A percentile compares a stretch with the other conserved stretches of the same genome.
Evolutionary conservation across 2,113 vertebrate genomes (phyloP).

Genomic region (Rattus norvegicus): GRCr8 NC_086037.1:68569001-68569500

Average conservation of each 20-base stretch:
- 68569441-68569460: neutral
- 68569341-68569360: too few species aligned
- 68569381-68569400: neutral
- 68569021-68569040: neutral
- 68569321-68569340: too few species aligned
- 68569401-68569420: conserved; percentile 27
- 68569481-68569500: neutral
- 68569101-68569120: neutral
- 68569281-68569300: neutral
- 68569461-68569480: neutral
- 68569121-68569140: conserved; percentile 33
- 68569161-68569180: conserved; percentile 21
- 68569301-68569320: too few species aligned
- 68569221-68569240: neutral
- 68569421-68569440: neutral
- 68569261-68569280: neutral
- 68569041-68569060: neutral
- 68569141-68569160: conserved; percentile 27
- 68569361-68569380: too few species aligned
- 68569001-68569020: neutral
- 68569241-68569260: neutral
- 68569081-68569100: neutral
- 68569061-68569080: neutral
- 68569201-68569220: conserved; percentile 45
- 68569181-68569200: neutral